Evolutionary conservation across 2,888 invertebrate species (phyloP), one percentile per base, ranked within the genome.

Genomic region (Volucella inanis): DNA sequence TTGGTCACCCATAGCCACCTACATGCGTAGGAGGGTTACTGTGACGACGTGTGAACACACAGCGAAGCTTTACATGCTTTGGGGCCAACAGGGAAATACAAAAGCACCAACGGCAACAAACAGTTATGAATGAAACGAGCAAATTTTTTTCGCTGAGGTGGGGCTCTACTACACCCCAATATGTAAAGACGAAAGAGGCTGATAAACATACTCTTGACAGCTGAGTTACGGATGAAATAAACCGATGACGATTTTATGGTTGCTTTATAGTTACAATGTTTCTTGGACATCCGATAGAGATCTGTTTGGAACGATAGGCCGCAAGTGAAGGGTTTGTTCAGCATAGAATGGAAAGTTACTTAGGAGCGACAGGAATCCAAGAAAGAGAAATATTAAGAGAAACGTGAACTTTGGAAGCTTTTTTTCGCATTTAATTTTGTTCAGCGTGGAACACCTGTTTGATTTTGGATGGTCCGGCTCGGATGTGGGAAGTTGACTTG

Each of bases 81-180:
- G 52, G 65, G 50, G 18, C 52, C 38, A 50, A 61, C 49, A 65
- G 15, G 57, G 31, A 78, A 71, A 61, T 65, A 41, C 18, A 65
- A 71, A 49, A 54, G n/a, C 14, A 11, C 47, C 49, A 65, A 31
- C 49, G 39, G 45, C 31, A 45, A 39, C 15, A 43, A 61, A 67
- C 31, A 68, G 72, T 82, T 77, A 72, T 82, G 77, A 82, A 82
- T 77, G 82, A 82, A 82, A 65, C 50, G 18, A 14, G 55, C 14
- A 61, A 39, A 22, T 38, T 14, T 59, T 68, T 57, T 49, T 49
- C 43, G 43, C 10, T 43, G 45, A 43, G 75, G 57, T 59, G 64
- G 81, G 65, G 61, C n/a, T 55, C 22, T 39, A 18, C 18, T 31
- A 62, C 68, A 55, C 68, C 75, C 49, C 68, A 68, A 68, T 59